Evolutionary conservation across 2,888 invertebrate genomes (phyloP).

Genomic region (Camponotus fellah): DNA sequence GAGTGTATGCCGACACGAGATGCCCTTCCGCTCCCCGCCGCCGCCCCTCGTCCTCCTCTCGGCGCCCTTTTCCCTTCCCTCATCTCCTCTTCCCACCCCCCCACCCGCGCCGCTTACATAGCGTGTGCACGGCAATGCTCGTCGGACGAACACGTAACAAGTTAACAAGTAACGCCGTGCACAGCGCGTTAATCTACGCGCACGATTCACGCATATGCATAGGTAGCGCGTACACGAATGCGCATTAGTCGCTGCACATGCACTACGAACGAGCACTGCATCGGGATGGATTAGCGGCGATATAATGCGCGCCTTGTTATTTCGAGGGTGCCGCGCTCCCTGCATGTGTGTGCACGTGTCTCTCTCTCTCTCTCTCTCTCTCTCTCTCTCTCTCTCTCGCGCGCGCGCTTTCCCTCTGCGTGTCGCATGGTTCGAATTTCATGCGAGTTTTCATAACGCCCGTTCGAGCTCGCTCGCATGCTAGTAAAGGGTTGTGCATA

Average conservation of each 20-base stretch:
- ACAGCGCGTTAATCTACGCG: conserved; percentile 57
- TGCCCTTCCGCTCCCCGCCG: conserved; percentile 6
- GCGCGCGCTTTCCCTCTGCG: not conserved
- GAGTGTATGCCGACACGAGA: conserved; percentile 53
- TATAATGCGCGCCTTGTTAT: conserved; percentile 44
- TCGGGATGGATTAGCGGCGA: conserved; percentile 36
- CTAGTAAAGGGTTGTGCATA: not conserved
- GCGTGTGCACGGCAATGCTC: conserved; percentile 47
- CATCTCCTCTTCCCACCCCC: not conserved
- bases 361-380: too few species aligned
- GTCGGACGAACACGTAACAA: conserved; percentile 52
- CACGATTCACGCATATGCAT: conserved; percentile 26
- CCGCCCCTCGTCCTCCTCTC: conserved; percentile 5
- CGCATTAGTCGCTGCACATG: not conserved
- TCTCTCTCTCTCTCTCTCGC: too few species aligned
- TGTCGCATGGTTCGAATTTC: conserved; percentile 40
- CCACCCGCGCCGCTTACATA: not conserved
- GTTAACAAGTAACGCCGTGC: conserved; percentile 65
- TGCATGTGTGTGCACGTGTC: too few species aligned
- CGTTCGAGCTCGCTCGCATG: conserved; percentile 20
- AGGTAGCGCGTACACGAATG: not conserved
- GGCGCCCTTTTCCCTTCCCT: not conserved
- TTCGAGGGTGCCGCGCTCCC: conserved; percentile 15
- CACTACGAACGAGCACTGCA: conserved; percentile 20
- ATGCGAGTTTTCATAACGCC: conserved; percentile 32